Percentiles rank a stretch among this genome's conserved stretches.
Conservation (phyloP, 2,888 invertebrate genomes). For the Sinohyriopsis cumingii region DNA sequence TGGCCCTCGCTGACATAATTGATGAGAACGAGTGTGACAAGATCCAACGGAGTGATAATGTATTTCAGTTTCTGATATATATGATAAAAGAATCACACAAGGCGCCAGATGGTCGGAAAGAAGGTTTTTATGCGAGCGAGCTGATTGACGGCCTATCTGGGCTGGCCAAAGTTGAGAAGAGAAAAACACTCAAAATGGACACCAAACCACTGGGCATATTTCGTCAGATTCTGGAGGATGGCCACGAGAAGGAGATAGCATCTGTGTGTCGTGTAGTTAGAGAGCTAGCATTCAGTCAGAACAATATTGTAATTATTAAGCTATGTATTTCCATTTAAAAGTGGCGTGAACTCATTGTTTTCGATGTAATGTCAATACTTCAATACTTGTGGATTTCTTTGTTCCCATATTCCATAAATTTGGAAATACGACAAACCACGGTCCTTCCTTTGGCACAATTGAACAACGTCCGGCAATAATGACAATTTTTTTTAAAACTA, state of each 20-base stretch:
- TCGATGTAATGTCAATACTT: neutral
- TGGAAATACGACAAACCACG: too few species aligned
- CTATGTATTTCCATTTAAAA: constrained; percentile 21
- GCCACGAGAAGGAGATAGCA: constrained; percentile 32
- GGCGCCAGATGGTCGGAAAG: constrained; percentile 30
- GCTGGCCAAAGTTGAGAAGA: constrained; percentile 53
- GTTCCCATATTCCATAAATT: too few species aligned
- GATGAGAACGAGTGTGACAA: constrained; percentile 56
- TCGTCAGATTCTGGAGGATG: constrained; percentile 27
- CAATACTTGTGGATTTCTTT: too few species aligned
- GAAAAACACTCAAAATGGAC: constrained; percentile 48
- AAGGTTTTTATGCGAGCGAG: constrained; percentile 53
- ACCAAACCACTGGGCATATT: constrained; percentile 35
- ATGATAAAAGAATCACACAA: constrained; percentile 35
- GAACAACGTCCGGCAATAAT: too few species aligned
- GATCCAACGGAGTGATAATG: constrained; percentile 41
- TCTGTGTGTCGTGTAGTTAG: constrained; percentile 46
- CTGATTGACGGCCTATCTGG: constrained; percentile 52
- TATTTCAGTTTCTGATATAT: constrained; percentile 48
- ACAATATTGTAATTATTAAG: constrained; percentile 44
- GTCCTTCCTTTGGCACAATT: too few species aligned
- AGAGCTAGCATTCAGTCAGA: constrained; percentile 51
- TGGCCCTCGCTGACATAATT: constrained; percentile 54
- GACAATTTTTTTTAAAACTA: too few species aligned
- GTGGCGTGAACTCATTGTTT: neutral